A percentile compares a stretch with the other conserved stretches of the same genome.
These are phyloP conservation scores for Ahaetulla prasina DNA, from an alignment of 2,113 vertebrate genomes.

Conservation along the genomic window DNA sequence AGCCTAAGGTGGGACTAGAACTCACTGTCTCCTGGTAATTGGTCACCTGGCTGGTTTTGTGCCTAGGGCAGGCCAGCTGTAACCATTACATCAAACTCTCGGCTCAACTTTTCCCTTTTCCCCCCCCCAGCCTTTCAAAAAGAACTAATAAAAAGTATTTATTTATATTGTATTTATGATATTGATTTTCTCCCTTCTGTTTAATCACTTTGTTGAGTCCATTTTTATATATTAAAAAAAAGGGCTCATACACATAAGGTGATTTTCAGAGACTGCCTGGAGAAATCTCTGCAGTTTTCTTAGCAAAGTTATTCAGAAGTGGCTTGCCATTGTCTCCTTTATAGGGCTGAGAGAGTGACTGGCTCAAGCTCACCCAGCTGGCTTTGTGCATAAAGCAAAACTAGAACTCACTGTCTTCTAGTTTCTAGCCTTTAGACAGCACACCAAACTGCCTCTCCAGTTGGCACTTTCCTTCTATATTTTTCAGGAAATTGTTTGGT, in stretches of 20 bases:
- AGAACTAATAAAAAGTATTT: neutral
- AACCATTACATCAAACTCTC: neutral
- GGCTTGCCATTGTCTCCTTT: neutral
- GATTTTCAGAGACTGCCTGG: neutral
- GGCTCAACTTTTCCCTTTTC: neutral
- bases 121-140: neutral
- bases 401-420: neutral
- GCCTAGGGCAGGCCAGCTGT: neutral
- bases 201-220: neutral
- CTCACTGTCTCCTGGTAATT: too few relatives aligned
- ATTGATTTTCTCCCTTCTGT: neutral
- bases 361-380: neutral
- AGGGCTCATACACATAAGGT: neutral
- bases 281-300: neutral
- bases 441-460: neutral
- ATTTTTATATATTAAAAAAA: neutral
- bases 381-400: neutral
- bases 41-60: too few relatives aligned
- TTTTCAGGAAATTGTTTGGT: slow-evolving; percentile 2
- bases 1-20: too few relatives aligned
- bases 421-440: neutral
- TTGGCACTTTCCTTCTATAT: slow-evolving; percentile 35
- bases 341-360: neutral
- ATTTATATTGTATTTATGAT: neutral
- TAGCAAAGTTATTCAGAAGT: neutral